Base-by-base conservation (phyloP, 92 coral and sea anemone species). In the Palythoa caribaeorum region DNA sequence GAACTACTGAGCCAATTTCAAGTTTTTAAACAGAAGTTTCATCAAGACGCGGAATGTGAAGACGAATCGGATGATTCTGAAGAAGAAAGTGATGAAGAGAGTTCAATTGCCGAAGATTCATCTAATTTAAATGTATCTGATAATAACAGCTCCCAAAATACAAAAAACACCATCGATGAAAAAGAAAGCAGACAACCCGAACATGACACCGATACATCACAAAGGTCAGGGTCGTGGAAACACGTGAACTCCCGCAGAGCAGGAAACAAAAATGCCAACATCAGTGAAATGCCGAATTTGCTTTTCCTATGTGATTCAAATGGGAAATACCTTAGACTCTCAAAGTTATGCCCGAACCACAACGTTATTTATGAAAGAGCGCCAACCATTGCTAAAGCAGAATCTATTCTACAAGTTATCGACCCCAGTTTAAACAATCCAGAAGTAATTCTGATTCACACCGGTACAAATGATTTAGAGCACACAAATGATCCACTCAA, bases 331-430 rank as follows among this genome's bases (percentile, higher is more conserved):
- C 38, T 68, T 28, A 28, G 73, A 20, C 73, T 68, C 38, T 9
- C 36, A 36, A 28, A 68, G 21, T 14, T 68, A 68, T 35, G 74
- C 74, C 74, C 74, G 15, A 35, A 35, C 40, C 74, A 68, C 38
- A 68, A 69, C 38, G 74, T 69, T 9, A 69, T 69, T 21, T 69
- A 69, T 38, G 74, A 69, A 69, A 35, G 74, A 69, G 37, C 39
- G 15, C 74, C 74, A 8, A 69, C 74, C 37, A 38, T 69, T 16
- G 74, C 37, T 6, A 35, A 35, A 21, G 74, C 74, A 35, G 38
- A 69, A 35, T 69, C 44, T 21, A 69, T 69, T 21, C 16, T 69
- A 38, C 47, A 69, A 21, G 74, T 21, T 38, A 21, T 69, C 38
- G 74, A 69, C 17, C 74, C 47, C 37, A 69, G 38, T 13, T 35